phyloP scores from a whole-genome alignment of 2,888 invertebrate species.

The Alentia gelatinosa region DNA sequence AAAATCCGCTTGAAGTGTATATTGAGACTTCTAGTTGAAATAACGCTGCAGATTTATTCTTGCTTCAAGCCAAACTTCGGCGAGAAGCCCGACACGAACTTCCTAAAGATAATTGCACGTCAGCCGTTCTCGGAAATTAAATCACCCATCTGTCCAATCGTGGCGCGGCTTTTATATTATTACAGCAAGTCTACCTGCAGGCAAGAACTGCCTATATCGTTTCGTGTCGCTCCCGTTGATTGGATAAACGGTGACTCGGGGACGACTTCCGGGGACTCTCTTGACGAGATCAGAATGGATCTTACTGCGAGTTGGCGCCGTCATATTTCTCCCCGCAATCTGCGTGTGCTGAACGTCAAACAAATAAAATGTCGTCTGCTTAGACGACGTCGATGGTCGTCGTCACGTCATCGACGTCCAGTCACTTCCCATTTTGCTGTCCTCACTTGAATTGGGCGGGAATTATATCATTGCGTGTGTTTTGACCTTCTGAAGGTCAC shows the following conservation, averaged over 20 bases:
- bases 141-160: slow-evolving; percentile 45
- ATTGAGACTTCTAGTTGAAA: too few relatives aligned
- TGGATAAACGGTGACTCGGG: background rate
- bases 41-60: too few relatives aligned
- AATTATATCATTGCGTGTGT: background rate
- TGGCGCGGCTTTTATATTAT: slow-evolving; percentile 27
- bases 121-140: slow-evolving; percentile 31
- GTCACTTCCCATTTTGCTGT: slow-evolving; percentile 29
- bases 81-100: background rate
- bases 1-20: too few relatives aligned
- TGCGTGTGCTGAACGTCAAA: background rate
- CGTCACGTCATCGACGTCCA: background rate
- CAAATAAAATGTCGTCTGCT: slow-evolving; percentile 33
- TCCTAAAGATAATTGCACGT: slow-evolving; percentile 1
- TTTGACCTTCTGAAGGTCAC: slow-evolving; percentile 1
- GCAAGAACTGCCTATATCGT: slow-evolving; percentile 39
- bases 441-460: background rate
- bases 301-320: background rate
- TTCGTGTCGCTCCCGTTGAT: slow-evolving; percentile 40
- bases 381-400: background rate
- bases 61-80: background rate
- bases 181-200: background rate
- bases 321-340: background rate
- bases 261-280: background rate
- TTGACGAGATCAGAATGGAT: slow-evolving; percentile 28